Evolutionary conservation across 2,113 vertebrate species (phyloP), one percentile per base, ranked within the genome.

Genomic region (Myrmophylax atrothorax): DNA sequence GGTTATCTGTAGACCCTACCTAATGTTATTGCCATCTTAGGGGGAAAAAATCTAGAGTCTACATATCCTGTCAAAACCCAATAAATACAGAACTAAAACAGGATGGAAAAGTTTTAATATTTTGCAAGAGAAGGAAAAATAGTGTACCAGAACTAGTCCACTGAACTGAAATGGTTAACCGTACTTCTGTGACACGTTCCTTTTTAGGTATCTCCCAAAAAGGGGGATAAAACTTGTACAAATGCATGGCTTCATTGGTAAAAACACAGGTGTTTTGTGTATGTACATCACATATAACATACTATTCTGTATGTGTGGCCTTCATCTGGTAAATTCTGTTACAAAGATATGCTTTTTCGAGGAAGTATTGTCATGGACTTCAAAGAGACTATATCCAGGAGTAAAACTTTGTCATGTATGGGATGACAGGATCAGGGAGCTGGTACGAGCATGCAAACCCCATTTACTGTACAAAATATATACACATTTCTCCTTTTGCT

Each of bases 401-500:
- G 33, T 37, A 47, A 89, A 89, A 79, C 31, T 78, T 77, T 59
- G 37, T 68, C 58, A 29, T 33, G 13, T 52, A 47, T 29, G 60
- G 26, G 73, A 75, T 1, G 7, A 80, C 56, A 59, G 76, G 35
- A 85, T 38, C 49, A 69, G 31, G 33, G 35, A 82, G 35, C 44
- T 74, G 50, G 40, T 59, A 66, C 66, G 74, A 95, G 37, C 44
- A 70, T 8, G n/a, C 29, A n/a, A n/a, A 9, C 33, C 28, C 31
- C 10, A 1, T 44, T 67, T 53, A 75, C 81, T 50, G 56, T n/a
- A 72, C 37, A 63, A 80, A 95, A 94, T 8, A 77, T 53, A 91
- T 40, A 81, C 46, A 85, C 26, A 26, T 13, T 83, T 56, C 78
- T 95, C 24, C 56, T 91, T 84, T 94, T 46, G 58, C 60, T 77